Evolutionary conservation across 2,113 vertebrate genomes (phyloP).

Genomic region (Narcine bancroftii): DNA sequence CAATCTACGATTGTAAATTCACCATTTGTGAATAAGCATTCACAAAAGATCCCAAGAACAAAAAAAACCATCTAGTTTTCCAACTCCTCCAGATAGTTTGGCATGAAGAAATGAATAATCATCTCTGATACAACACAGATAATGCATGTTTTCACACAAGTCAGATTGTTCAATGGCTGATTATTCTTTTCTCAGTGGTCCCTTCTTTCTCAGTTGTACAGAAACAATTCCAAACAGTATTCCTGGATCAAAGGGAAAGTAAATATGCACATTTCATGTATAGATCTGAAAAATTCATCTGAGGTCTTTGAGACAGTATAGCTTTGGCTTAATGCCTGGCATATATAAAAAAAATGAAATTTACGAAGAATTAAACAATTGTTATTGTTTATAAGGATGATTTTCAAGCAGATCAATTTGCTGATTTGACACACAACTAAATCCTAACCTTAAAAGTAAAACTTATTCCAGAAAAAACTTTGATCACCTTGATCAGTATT

Average conservation of each 20-base stretch:
- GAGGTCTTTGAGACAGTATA: neutral
- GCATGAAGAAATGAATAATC: neutral
- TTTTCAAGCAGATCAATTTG: neutral
- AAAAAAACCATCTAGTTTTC: neutral
- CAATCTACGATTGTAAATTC: conserved; percentile 37
- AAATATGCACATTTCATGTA: conserved; percentile 18
- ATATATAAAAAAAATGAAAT: neutral
- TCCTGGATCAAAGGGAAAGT: neutral
- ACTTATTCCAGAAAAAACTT: neutral
- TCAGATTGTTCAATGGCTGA: neutral
- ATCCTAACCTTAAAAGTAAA: neutral
- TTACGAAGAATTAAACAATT: neutral
- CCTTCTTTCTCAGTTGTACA: neutral
- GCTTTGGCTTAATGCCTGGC: neutral
- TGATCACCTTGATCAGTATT: neutral
- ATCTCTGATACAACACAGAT: neutral
- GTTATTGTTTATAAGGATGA: neutral
- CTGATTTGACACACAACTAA: neutral
- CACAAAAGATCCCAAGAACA: conserved; percentile 26
- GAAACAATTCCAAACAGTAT: neutral
- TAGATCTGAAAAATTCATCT: neutral
- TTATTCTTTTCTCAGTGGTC: neutral
- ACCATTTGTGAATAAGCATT: conserved; percentile 13
- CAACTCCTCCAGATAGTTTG: neutral
- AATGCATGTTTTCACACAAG: neutral